Evolutionary conservation across 1,140 invertebrate genomes (phyloP), one percentile per base, ranked within the genome.

Genomic region (Archivesica marissinica): DNA sequence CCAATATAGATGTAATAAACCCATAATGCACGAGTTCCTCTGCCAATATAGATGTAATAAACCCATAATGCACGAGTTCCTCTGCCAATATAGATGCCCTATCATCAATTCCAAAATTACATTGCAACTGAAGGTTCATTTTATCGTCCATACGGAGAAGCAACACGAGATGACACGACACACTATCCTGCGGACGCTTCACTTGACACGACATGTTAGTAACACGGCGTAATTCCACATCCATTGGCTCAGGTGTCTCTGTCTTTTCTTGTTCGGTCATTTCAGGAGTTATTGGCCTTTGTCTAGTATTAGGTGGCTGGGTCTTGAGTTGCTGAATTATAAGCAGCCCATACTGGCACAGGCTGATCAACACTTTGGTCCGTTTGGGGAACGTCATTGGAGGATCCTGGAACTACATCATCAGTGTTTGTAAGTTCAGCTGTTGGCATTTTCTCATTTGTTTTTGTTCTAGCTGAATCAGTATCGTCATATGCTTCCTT

Each of bases 91-190:
- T 81, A 85, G 96, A 94, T 88, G 96, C 94, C 66, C 97, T 96
- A 85, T 96, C 97, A 93, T 99, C 98, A 64, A 96, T 95, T 84
- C 96, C 96, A 86, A 99, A 96, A 92, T 97, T 96, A 95, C 98
- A 98, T 83, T 98, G 98, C 91, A 99, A 95, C 95, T 99, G 98
- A 72, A 99, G 96, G 95, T 99, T 99, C 98, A 99, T 99, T 94
- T 99, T 98, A 95, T 99, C 99, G 94, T 99, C 98, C 97, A 99
- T 98, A 93, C 98, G 96, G 87, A 99, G 95, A 86, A 99, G 76
- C 6, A 95, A 79, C 4, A 90, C 94, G 61, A 95, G 74, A 54
- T 91, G 87, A n/a, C n/a, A n/a, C 2, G 86, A 82, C 1, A 33
- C 7, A 35, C 66, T 76, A 28, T 91, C 89, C 17, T 91, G 89